These are phyloP conservation scores for Ceratina australensis DNA, from an alignment of 1,140 invertebrate genomes.

Conservation along the genomic window DNA sequence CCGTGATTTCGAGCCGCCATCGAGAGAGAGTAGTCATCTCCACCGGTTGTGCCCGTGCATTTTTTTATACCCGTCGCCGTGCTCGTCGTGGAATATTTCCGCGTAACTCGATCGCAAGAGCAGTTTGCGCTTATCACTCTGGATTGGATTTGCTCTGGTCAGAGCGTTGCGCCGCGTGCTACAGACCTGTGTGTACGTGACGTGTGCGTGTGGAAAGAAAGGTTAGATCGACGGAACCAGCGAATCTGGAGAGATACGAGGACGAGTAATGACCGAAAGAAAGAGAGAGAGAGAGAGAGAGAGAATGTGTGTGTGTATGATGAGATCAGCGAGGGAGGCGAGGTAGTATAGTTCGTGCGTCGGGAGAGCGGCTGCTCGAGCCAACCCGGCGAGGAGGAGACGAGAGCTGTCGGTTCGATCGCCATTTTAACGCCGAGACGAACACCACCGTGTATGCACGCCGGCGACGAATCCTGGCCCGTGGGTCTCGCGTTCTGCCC, in stretches of 20 bases:
- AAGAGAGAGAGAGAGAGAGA: slow-evolving; percentile 1
- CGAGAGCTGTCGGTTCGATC: slow-evolving; percentile 77
- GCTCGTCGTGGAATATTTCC: no score
- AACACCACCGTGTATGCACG: slow-evolving; percentile 71
- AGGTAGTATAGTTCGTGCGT: slow-evolving; percentile 16
- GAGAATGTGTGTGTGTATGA: no score
- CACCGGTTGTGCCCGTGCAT: slow-evolving; percentile 22
- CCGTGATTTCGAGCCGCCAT: slow-evolving; percentile 58
- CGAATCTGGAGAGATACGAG: background rate
- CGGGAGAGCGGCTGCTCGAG: slow-evolving; percentile 37
- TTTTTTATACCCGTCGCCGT: background rate
- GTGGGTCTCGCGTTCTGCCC: slow-evolving; percentile 43
- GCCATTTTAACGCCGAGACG: slow-evolving; percentile 76
- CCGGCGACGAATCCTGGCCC: slow-evolving; percentile 62
- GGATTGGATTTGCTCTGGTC: no score
- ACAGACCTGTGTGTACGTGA: slow-evolving; percentile 26
- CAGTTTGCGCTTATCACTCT: no score
- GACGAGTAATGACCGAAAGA: slow-evolving; percentile 1
- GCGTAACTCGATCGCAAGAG: no score
- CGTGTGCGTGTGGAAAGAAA: slow-evolving; percentile 6
- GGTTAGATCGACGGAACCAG: slow-evolving; percentile 32
- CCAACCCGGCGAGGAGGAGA: slow-evolving; percentile 50
- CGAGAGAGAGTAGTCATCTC: slow-evolving; percentile 32
- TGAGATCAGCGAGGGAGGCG: no score
- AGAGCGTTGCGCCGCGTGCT: slow-evolving; percentile 45